Conservation (phyloP, 1,140 invertebrate genomes). For the Drosophila ercepeae region DNA sequence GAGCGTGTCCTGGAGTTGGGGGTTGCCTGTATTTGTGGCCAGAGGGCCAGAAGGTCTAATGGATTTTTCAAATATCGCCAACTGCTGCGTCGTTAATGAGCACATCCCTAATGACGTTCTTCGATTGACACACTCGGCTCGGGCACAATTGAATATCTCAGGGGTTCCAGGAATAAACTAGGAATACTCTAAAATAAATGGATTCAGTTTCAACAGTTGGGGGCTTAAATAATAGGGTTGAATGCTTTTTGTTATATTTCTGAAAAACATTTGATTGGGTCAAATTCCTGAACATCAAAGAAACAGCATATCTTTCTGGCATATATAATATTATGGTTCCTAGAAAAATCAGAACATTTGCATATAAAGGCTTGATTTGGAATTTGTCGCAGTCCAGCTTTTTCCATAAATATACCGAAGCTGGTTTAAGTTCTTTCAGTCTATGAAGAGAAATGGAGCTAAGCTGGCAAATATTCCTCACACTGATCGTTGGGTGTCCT, state of each 20-base stretch:
- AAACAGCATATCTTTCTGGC: not conserved
- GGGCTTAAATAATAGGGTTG: no score
- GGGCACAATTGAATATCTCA: conserved; percentile 14
- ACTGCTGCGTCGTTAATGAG: conserved; percentile 64
- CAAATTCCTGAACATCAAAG: not conserved
- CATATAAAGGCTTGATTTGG: no score
- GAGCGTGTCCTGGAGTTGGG: conserved; percentile 26
- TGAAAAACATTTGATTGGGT: no score
- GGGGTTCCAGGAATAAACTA: not conserved
- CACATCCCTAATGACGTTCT: conserved; percentile 47
- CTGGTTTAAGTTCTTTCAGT: not conserved
- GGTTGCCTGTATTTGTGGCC: conserved; percentile 20
- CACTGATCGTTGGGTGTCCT: not conserved
- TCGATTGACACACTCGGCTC: conserved; percentile 29
- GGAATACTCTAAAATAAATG: no score
- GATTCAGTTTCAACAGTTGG: no score
- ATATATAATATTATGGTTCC: not conserved
- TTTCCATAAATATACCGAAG: conserved; percentile 2
- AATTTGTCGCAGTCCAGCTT: no score
- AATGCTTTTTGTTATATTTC: no score
- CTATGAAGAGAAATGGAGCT: conserved; percentile 2
- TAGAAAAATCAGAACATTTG: not conserved
- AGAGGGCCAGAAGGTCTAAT: conserved; percentile 39
- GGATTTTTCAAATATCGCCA: conserved; percentile 46
- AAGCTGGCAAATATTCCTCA: not conserved